A percentile compares a stretch with the other conserved stretches of the same genome.
Conservation (phyloP, 2,797 vertebrate species). For the Spea hammondii region DNA sequence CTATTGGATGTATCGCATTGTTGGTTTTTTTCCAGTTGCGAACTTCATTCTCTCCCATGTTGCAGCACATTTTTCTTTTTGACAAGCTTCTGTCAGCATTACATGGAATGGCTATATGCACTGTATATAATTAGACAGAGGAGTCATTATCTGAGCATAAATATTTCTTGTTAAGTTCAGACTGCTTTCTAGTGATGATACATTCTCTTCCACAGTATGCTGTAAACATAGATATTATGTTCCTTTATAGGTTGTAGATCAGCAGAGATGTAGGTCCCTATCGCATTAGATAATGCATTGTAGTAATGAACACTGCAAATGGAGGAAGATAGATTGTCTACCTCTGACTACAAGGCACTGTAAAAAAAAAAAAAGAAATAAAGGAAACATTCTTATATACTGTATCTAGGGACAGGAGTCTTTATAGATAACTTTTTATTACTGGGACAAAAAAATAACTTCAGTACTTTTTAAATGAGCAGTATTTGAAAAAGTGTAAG, state of each 20-base stretch:
- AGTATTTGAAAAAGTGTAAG: no score
- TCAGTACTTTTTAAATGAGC: no score
- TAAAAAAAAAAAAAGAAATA: background rate
- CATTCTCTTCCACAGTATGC: background rate
- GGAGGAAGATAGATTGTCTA: no score
- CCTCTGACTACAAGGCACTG: no score
- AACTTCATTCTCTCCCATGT: background rate
- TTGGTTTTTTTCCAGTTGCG: background rate
- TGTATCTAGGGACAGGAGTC: no score
- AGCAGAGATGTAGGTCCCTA: background rate
- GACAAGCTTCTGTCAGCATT: conserved; percentile 1
- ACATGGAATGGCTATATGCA: background rate
- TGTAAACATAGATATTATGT: background rate
- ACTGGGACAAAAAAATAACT: no score
- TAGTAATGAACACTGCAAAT: no score
- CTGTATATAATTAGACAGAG: conserved; percentile 1
- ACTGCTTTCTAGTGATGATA: background rate
- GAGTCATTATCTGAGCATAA: background rate
- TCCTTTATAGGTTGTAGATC: background rate
- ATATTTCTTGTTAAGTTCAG: background rate
- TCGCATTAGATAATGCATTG: background rate
- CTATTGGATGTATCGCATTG: no score
- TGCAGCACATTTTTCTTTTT: background rate
- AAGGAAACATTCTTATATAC: no score
- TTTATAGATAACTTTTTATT: no score